A percentile compares a stretch with the other conserved stretches of the same genome.
Conservation (phyloP, 2,797 vertebrate genomes). For the Characodon lateralis region DNA sequence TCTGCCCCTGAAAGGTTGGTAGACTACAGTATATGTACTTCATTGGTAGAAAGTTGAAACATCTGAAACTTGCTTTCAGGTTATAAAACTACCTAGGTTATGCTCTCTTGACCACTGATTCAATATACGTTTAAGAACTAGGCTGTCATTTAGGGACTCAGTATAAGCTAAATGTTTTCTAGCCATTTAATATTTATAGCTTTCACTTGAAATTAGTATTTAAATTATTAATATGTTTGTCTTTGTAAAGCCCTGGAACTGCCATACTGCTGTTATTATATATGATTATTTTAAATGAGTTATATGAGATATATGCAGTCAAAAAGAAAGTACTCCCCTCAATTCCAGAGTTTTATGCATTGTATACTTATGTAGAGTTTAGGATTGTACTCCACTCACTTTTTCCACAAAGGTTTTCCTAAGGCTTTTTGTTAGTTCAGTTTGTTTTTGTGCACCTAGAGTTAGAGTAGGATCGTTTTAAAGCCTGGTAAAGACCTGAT, state of each 20-base stretch:
- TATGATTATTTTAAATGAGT: too few species aligned
- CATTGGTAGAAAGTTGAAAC: slow-evolving; percentile 78
- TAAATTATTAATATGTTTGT: background rate
- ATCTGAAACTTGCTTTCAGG: slow-evolving; percentile 73
- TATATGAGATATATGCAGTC: background rate
- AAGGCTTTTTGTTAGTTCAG: background rate
- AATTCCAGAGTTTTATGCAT: background rate
- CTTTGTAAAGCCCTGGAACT: too few species aligned
- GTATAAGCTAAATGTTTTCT: background rate
- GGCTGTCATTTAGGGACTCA: background rate
- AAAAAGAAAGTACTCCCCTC: background rate
- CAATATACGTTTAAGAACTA: background rate
- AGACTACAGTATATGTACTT: too few species aligned
- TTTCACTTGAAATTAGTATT: background rate
- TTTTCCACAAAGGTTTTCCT: background rate
- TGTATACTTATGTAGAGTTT: background rate
- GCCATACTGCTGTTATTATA: too few species aligned
- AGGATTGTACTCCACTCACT: background rate
- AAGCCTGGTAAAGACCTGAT: too few species aligned
- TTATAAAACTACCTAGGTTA: background rate
- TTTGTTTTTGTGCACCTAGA: background rate
- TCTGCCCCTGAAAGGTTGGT: slow-evolving; percentile 34
- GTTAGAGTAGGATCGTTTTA: background rate
- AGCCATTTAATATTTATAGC: background rate
- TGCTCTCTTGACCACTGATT: background rate